Conservation (phyloP, 2,888 invertebrate species). For the Drosophila mettleri region DNA sequence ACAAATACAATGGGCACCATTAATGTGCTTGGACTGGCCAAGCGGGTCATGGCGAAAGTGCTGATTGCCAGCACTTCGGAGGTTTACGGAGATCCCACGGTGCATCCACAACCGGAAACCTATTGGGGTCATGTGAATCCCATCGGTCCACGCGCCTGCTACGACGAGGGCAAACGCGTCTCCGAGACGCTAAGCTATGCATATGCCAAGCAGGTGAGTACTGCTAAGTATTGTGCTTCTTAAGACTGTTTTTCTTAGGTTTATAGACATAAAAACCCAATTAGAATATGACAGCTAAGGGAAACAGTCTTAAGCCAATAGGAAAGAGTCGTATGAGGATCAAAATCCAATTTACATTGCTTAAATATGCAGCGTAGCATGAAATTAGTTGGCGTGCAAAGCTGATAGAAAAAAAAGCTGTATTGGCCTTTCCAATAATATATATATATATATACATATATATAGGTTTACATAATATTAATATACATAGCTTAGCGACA, state of each 20-base stretch:
- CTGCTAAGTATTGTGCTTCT: too few species aligned
- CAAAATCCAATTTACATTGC: not conserved
- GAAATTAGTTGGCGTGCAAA: not conserved
- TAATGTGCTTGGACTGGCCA: slow-evolving; percentile 95
- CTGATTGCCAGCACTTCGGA: slow-evolving; percentile 99
- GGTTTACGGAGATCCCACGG: slow-evolving; percentile 99
- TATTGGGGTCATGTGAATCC: slow-evolving; percentile 99
- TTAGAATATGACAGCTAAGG: not conserved
- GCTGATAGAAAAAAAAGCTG: not conserved
- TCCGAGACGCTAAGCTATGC: slow-evolving; percentile 98
- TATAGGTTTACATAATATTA: too few species aligned
- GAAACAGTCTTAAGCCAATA: not conserved
- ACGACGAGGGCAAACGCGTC: slow-evolving; percentile 99
- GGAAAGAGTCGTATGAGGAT: not conserved
- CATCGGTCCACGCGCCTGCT: slow-evolving; percentile 98
- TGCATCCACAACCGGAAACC: slow-evolving; percentile 98
- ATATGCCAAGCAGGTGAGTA: slow-evolving; percentile 93
- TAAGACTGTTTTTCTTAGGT: too few species aligned
- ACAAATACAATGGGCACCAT: slow-evolving; percentile 98
- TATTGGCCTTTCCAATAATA: not conserved
- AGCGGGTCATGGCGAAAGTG: slow-evolving; percentile 95
- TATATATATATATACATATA: not conserved
- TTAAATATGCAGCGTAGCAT: not conserved
- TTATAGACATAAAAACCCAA: not conserved
- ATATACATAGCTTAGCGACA: not conserved